Evolutionary conservation across 2,113 vertebrate species (phyloP).

Genomic region (Hydrochoerus hydrochaeris): DNA sequence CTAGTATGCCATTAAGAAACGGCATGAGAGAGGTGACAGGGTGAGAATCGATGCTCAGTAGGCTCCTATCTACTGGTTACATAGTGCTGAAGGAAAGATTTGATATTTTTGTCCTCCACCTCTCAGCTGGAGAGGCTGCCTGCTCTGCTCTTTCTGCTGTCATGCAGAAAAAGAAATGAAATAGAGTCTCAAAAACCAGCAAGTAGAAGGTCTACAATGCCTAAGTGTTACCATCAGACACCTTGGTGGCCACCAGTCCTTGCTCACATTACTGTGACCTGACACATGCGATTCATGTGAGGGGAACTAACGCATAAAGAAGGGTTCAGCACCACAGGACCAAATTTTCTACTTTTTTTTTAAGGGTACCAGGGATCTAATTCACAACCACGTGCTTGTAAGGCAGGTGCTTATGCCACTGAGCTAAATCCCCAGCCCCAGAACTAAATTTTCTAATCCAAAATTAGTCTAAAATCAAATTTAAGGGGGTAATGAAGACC

Average conservation of each 20-base stretch:
- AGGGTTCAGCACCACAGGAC: background rate
- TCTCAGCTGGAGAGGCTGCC: background rate
- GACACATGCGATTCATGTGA: background rate
- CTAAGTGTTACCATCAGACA: accelerated
- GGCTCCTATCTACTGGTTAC: background rate
- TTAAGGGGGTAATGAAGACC: background rate
- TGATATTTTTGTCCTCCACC: background rate
- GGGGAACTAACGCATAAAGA: no score
- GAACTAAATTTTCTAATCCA: background rate
- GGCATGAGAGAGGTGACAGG: accelerated
- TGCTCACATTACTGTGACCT: background rate
- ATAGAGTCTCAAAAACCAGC: background rate
- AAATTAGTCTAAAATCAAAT: background rate
- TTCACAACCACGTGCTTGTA: no score
- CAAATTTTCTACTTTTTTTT: background rate
- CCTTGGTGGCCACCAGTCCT: accelerated
- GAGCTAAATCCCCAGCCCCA: no score
- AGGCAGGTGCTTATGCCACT: no score
- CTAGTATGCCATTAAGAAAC: background rate
- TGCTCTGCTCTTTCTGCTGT: background rate
- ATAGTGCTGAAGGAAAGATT: background rate
- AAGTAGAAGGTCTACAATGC: background rate
- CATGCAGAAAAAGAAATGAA: background rate
- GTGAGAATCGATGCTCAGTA: background rate
- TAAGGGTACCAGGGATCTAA: no score